Evolutionary conservation across 2,888 invertebrate species (phyloP).

Genomic region (Caprella mutica): DNA sequence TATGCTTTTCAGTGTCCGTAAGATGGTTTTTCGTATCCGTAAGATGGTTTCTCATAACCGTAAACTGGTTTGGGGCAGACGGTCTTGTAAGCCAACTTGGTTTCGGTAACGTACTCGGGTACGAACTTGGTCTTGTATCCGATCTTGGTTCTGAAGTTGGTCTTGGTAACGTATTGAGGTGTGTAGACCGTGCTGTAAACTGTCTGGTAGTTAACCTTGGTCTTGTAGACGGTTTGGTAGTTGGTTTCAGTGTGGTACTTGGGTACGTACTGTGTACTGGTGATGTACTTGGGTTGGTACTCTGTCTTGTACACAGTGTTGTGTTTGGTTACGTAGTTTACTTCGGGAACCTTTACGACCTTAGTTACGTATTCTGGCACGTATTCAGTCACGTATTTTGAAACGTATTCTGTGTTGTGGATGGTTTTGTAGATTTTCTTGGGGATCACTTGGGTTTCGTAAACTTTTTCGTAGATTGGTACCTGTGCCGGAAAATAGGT

Average conservation of each 20-base stretch:
- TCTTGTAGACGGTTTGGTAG: conserved; percentile 21
- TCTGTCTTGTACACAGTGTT: conserved; percentile 19
- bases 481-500: no score
- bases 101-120: conserved; percentile 18
- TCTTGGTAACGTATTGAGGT: conserved; percentile 23
- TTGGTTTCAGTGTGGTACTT: conserved; percentile 25
- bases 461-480: conserved; percentile 16
- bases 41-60: conserved; percentile 11
- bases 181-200: conserved; percentile 21
- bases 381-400: conserved; percentile 15
- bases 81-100: conserved; percentile 15
- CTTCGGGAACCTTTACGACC: conserved; percentile 5
- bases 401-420: conserved; percentile 17
- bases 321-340: conserved; percentile 19
- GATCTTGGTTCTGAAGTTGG: conserved; percentile 15
- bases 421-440: conserved; percentile 16
- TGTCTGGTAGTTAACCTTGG: conserved; percentile 23
- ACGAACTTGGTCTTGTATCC: conserved; percentile 21
- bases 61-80: conserved; percentile 16
- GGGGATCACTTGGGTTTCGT: conserved; percentile 16
- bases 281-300: conserved; percentile 28
- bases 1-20: no score
- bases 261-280: conserved; percentile 21
- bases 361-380: conserved; percentile 20
- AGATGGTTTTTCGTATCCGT: no score